Evolutionary conservation across 53 echinoderm and acorn worm species (phyloP).

Genomic region (Holothuria leucospilota): DNA sequence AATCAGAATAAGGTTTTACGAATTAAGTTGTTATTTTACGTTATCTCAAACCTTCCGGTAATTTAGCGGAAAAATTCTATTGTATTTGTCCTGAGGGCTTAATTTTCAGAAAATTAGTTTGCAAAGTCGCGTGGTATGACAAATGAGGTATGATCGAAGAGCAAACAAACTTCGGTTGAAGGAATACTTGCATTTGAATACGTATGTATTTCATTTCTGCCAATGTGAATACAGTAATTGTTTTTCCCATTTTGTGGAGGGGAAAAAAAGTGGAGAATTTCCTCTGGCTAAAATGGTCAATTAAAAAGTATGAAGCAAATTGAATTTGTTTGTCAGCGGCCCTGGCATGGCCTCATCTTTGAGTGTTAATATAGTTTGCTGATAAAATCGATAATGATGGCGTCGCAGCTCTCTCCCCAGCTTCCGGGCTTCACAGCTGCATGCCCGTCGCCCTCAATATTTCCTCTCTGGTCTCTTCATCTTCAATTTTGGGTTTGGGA

Average conservation of each 20-base stretch:
- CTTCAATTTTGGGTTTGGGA: not conserved
- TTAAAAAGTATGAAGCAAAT: constrained; percentile 30
- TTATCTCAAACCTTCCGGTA: too few relatives aligned
- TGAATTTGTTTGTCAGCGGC: constrained; percentile 38
- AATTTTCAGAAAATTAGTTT: too few relatives aligned
- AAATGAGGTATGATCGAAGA: too few relatives aligned
- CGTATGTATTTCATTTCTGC: not conserved
- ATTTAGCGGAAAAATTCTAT: too few relatives aligned
- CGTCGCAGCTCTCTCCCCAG: constrained; percentile 17
- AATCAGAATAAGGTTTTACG: too few relatives aligned
- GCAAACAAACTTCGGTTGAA: too few relatives aligned
- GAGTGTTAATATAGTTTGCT: constrained; percentile 14
- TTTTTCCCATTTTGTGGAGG: not conserved
- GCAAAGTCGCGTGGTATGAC: too few relatives aligned
- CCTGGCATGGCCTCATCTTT: constrained; percentile 27
- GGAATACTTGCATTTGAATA: too few relatives aligned
- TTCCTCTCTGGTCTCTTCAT: not conserved
- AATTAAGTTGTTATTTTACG: too few relatives aligned
- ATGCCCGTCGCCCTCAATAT: constrained; percentile 29
- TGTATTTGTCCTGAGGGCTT: too few relatives aligned
- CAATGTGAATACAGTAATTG: constrained; percentile 12
- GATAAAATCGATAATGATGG: constrained; percentile 24
- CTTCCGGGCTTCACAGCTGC: constrained; percentile 16
- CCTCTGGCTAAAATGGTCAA: constrained; percentile 48
- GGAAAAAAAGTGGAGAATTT: not conserved